phyloP scores from a whole-genome alignment of 2,888 invertebrate species.

The Strigamia maritima region DNA sequence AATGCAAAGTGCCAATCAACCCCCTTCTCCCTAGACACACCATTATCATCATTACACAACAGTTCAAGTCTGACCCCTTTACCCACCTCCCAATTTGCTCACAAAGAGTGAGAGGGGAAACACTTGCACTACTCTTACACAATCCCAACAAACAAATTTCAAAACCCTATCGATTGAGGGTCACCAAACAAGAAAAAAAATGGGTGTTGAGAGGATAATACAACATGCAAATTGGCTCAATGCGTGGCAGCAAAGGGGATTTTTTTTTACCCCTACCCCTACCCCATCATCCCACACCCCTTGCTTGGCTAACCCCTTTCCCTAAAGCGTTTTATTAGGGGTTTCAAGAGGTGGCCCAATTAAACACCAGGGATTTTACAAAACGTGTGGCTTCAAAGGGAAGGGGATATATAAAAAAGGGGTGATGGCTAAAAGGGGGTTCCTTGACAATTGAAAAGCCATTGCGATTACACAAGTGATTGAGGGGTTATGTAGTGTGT shows the following conservation, averaged over 20 bases:
- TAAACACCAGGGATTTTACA: slow-evolving; percentile 6
- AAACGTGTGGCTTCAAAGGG: slow-evolving; percentile 14
- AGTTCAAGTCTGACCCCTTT: neutral
- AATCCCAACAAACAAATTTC: slow-evolving; percentile 15
- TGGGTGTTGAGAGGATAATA: slow-evolving; percentile 21
- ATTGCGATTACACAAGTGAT: slow-evolving; percentile 23
- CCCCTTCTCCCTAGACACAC: neutral
- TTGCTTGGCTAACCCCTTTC: slow-evolving; percentile 16
- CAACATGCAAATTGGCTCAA: slow-evolving; percentile 29
- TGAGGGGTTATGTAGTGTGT: slow-evolving; percentile 23
- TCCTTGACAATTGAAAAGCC: slow-evolving; percentile 15
- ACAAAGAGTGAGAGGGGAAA: neutral
- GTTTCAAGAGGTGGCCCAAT: slow-evolving; percentile 23
- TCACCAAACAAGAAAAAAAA: neutral
- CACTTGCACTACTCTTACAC: neutral
- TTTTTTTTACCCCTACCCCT: slow-evolving; percentile 26
- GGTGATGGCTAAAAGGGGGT: neutral
- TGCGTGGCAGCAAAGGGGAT: slow-evolving; percentile 25
- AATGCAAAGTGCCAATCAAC: slow-evolving; percentile 15
- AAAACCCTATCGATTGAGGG: neutral
- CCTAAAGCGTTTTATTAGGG: neutral
- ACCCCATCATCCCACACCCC: neutral
- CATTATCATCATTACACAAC: neutral
- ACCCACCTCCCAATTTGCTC: slow-evolving; percentile 21
- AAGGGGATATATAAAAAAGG: slow-evolving; percentile 2